phyloP scores from a whole-genome alignment of 2,888 invertebrate species.

The Nasonovia ribisnigri region DNA sequence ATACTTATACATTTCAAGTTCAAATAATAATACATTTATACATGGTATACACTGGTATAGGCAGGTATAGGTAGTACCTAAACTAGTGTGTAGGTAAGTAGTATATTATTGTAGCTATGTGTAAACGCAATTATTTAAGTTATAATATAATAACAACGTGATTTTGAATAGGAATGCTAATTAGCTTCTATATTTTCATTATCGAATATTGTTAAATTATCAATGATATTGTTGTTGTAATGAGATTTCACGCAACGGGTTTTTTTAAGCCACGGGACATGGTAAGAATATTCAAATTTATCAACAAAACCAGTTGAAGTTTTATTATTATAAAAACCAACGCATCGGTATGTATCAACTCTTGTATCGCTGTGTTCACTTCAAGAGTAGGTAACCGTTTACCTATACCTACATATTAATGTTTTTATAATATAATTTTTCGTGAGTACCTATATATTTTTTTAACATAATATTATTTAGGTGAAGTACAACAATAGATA shows the following conservation, averaged over 20 bases:
- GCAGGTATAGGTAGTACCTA: not conserved
- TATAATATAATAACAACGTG: not conserved
- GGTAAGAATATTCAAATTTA: constrained; percentile 35
- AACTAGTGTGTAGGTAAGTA: not conserved
- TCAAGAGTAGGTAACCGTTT: not conserved
- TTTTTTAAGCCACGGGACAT: not conserved
- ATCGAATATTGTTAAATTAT: constrained; percentile 6
- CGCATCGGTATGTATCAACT: not conserved
- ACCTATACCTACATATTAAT: not conserved
- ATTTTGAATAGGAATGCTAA: constrained; percentile 5
- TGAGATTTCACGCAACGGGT: not conserved
- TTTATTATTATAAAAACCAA: constrained; percentile 11
- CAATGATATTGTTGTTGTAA: constrained; percentile 6
- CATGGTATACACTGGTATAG: not conserved
- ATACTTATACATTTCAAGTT: not conserved
- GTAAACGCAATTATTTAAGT: not conserved
- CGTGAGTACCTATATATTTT: not conserved
- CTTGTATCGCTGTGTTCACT: not conserved
- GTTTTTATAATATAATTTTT: not conserved
- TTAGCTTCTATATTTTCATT: not conserved
- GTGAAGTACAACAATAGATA: not conserved
- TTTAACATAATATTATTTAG: not conserved
- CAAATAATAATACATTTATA: not conserved
- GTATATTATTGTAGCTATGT: not conserved
- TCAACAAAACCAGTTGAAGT: constrained; percentile 15